Evolutionary conservation across 2,888 invertebrate genomes (phyloP).

Genomic region (Flexamia atlantica): DNA sequence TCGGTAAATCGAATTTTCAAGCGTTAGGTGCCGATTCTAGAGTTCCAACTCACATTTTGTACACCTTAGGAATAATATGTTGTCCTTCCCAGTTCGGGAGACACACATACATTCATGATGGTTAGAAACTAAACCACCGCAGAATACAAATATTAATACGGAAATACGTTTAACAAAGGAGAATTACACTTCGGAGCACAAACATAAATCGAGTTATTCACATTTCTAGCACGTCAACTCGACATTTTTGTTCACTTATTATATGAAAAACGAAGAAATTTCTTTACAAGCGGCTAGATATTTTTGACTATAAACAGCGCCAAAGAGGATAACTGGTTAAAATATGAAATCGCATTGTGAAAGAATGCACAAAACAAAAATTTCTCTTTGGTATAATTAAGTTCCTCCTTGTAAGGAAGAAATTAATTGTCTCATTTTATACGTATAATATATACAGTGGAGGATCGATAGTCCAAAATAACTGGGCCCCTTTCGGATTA

Average conservation of each 20-base stretch:
- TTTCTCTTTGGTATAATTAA: constrained; percentile 51
- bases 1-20: constrained; percentile 64
- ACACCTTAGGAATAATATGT: constrained; percentile 68
- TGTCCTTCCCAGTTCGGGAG: constrained; percentile 68
- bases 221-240: constrained; percentile 50
- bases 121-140: constrained; percentile 25
- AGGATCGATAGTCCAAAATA: too few species aligned
- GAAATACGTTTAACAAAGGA: not conserved
- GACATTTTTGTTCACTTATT: constrained; percentile 51
- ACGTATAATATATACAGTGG: too few species aligned
- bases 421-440: too few species aligned
- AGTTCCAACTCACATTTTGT: constrained; percentile 54
- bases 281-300: constrained; percentile 68
- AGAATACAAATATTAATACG: not conserved
- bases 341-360: constrained; percentile 8
- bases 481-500: too few species aligned
- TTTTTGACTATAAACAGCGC: constrained; percentile 69
- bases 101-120: constrained; percentile 65
- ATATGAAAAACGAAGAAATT: constrained; percentile 62
- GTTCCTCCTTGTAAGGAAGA: not conserved
- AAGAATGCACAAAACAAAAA: constrained; percentile 31
- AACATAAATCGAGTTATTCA: constrained; percentile 22
- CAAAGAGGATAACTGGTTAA: constrained; percentile 73
- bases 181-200: constrained; percentile 8
- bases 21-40: constrained; percentile 62